Percentiles rank a stretch among this genome's conserved stretches.
Evolutionary conservation across 2,113 vertebrate genomes (phyloP).

Genomic region (Penelope pileata): DNA sequence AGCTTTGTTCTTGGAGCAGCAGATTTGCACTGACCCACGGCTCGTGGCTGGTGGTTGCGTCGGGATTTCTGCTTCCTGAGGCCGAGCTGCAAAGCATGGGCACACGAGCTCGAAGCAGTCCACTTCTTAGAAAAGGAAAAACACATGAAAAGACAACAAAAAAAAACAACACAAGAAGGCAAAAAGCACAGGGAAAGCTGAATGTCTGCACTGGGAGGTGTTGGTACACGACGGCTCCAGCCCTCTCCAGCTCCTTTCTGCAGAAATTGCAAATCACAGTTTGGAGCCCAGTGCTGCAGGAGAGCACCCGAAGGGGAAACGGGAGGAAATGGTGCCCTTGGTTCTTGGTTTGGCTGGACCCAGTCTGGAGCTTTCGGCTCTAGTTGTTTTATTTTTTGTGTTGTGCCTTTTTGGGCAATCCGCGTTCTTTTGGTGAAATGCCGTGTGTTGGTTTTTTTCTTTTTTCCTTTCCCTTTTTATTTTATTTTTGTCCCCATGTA

Average conservation of each 20-base stretch:
- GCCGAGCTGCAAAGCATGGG: no score
- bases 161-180: no score
- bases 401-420: constrained; percentile 69
- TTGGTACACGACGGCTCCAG: no score
- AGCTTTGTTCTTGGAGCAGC: no score
- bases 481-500: constrained; percentile 48
- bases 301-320: not conserved
- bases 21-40: no score
- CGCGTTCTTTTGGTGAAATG: constrained; percentile 55
- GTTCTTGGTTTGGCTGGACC: constrained; percentile 38
- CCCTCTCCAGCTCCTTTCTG: not conserved
- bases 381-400: constrained; percentile 40
- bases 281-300: not conserved
- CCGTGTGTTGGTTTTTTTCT: not conserved
- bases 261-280: not conserved
- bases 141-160: no score
- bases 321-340: constrained; percentile 5
- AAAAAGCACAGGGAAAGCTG: not conserved
- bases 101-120: no score
- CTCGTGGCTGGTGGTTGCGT: no score
- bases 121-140: no score
- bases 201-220: not conserved
- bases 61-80: no score
- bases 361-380: constrained; percentile 34
- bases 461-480: not conserved